phyloP scores from a whole-genome alignment of 2,888 invertebrate genomes.

The Drosophila paucipuncta region DNA sequence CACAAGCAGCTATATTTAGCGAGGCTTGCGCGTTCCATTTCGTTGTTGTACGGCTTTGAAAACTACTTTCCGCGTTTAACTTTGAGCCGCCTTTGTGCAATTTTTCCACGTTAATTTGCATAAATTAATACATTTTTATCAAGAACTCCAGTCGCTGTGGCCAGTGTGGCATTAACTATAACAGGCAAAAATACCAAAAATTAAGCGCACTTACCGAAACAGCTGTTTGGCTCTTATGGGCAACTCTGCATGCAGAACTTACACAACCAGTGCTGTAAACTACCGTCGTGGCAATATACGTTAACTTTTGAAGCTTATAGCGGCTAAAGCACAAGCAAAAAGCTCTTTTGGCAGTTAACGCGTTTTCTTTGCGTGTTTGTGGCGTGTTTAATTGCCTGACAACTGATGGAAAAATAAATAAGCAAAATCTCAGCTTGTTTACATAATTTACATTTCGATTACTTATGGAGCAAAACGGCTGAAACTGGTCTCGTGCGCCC shows the following conservation, averaged over 20 bases:
- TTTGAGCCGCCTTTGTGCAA: slow-evolving; percentile 28
- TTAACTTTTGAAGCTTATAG: slow-evolving; percentile 45
- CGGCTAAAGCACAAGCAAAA: slow-evolving; percentile 7
- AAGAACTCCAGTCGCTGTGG: slow-evolving; percentile 22
- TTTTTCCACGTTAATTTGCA: slow-evolving; percentile 22
- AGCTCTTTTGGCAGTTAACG: slow-evolving; percentile 38
- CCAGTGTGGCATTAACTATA: slow-evolving; percentile 6
- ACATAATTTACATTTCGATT: slow-evolving; percentile 32
- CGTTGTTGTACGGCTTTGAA: slow-evolving; percentile 6
- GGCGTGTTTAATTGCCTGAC: slow-evolving; percentile 28
- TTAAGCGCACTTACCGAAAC: slow-evolving; percentile 23
- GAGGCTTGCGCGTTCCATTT: slow-evolving; percentile 25
- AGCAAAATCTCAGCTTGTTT: slow-evolving; percentile 18
- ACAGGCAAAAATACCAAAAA: slow-evolving; percentile 18
- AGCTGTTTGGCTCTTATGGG: slow-evolving; percentile 55
- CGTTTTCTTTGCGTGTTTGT: slow-evolving; percentile 28
- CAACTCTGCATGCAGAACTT: slow-evolving; percentile 32
- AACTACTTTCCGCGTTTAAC: slow-evolving; percentile 7
- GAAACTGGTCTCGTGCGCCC: slow-evolving; percentile 50
- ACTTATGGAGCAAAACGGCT: slow-evolving; percentile 27
- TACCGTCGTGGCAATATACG: slow-evolving; percentile 24
- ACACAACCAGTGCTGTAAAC: slow-evolving; percentile 32
- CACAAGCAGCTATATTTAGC: slow-evolving; percentile 20
- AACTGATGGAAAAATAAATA: slow-evolving; percentile 1
- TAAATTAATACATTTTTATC: slow-evolving; percentile 52